Base-by-base conservation (phyloP, 2,888 invertebrate genomes). In the Drosophila hamatofila region DNA sequence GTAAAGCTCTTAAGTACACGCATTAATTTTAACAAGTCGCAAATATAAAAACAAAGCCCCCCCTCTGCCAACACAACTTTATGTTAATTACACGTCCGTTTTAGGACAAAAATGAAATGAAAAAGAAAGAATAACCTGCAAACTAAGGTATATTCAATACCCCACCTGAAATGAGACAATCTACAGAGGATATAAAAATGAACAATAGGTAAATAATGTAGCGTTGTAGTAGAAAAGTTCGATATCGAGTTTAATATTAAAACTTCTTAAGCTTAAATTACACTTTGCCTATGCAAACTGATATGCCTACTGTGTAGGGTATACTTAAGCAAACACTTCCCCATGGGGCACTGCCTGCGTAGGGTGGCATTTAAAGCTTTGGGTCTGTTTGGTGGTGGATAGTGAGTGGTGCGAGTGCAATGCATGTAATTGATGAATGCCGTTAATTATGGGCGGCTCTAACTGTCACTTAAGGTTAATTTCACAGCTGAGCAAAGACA, bases 381-480 rank as follows among this genome's bases (percentile, higher is more conserved):
- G 65, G 62, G 30, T 21, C 3, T n/a, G 39, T 18, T 35, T 35
- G 39, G 69, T 52, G 55, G 35, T 42, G 33, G 67, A 37, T 55
- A 18, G 49, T 12, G 52, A 6, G 4, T 56, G n/a, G 59, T 66
- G 63, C 33, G 49, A 23, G 27, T 51, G 51, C 41, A 35, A 33
- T 42, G 67, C 18, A 48, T 73, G 79, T 80, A 80, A 80, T 75
- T 81, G 81, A 81, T 81, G 81, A 71, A 71, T 62, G 66, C 72
- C 66, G 66, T 83, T 81, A 81, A 83, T 83, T 81, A 81, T 72
- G 68, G 49, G 37, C 55, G 78, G 83, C 81, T 81, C 77, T 67
- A 58, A 72, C 70, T 81, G 81, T 81, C 81, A 78, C 68, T 69
- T 63, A 49, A 42, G 56, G 63, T 51, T 55, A 46, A 75, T 78